These are phyloP conservation scores for Hesperophylax magnus DNA, from an alignment of 1,140 invertebrate genomes.

Conservation along the genomic window DNA sequence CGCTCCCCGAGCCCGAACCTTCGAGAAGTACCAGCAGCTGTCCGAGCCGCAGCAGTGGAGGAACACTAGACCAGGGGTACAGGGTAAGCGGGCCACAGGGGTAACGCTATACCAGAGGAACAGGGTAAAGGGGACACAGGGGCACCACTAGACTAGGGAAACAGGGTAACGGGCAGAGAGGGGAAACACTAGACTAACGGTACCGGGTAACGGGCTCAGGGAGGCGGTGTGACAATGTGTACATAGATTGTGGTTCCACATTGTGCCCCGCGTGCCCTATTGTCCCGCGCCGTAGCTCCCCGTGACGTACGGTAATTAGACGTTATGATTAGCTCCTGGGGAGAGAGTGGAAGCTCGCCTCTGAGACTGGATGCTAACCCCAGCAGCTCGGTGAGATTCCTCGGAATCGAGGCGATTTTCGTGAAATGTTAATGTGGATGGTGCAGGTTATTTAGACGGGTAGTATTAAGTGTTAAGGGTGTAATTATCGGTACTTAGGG, in stretches of 20 bases:
- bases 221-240: slow-evolving; percentile 28
- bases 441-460: neutral
- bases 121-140: too few relatives aligned
- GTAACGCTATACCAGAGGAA: too few relatives aligned
- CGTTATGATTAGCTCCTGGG: slow-evolving; percentile 29
- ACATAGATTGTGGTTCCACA: slow-evolving; percentile 32
- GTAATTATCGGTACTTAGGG: too few relatives aligned
- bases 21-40: neutral
- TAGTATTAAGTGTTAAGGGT: too few relatives aligned
- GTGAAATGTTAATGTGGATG: neutral
- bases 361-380: neutral
- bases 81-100: too few relatives aligned
- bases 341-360: neutral
- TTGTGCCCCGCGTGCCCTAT: slow-evolving; percentile 36
- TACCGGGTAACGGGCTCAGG: neutral
- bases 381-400: neutral
- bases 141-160: too few relatives aligned
- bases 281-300: slow-evolving; percentile 17
- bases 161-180: neutral
- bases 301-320: slow-evolving; percentile 34
- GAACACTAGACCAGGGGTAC: too few relatives aligned
- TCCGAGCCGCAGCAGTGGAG: too few relatives aligned
- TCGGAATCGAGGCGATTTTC: neutral
- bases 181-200: neutral
- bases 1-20: neutral